These are phyloP conservation scores for Poicephalus meyeri DNA, from an alignment of 2,113 vertebrate species.

Conservation along the genomic window DNA sequence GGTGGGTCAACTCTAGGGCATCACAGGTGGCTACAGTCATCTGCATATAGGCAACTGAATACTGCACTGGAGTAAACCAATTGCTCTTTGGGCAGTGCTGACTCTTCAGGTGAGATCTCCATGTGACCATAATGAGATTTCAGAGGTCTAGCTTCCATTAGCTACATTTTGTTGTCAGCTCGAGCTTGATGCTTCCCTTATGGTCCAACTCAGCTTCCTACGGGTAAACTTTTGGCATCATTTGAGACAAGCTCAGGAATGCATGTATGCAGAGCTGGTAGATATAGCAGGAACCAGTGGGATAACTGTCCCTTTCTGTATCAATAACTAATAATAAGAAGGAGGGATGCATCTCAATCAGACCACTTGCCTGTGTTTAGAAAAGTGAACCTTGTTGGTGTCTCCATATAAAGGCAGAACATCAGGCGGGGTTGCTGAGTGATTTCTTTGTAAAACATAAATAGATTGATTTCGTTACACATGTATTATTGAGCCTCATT, in stretches of 20 bases:
- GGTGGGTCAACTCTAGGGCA: background rate
- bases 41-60: background rate
- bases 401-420: background rate
- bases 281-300: background rate
- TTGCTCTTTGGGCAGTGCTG: background rate
- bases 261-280: background rate
- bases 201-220: background rate
- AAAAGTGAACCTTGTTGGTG: background rate
- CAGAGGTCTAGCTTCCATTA: background rate
- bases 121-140: background rate
- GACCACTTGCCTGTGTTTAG: background rate
- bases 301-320: background rate
- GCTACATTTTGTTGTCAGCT: background rate
- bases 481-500: background rate
- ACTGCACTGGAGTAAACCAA: background rate
- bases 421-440: background rate
- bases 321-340: background rate
- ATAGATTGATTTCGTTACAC: background rate
- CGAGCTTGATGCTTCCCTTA: background rate
- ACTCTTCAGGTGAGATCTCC: background rate
- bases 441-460: background rate
- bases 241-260: background rate
- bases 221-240: background rate
- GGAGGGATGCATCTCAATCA: background rate
- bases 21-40: background rate